These are phyloP conservation scores for Cephus runcator DNA, from an alignment of 2,888 invertebrate species.

Conservation along the genomic window DNA sequence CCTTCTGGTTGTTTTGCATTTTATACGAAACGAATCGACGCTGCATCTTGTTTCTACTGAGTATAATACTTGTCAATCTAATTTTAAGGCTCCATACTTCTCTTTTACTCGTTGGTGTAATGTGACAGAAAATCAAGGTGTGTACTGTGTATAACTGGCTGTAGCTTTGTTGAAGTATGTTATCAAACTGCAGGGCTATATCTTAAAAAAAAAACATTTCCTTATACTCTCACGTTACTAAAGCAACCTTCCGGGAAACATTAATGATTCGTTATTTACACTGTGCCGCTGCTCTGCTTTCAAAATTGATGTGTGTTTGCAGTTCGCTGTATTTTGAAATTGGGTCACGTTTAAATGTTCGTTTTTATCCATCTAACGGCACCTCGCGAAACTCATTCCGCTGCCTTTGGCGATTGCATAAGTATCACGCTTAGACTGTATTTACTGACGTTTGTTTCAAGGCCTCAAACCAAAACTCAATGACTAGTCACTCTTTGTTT, in stretches of 20 bases:
- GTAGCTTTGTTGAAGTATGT: not conserved
- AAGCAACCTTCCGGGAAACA: not conserved
- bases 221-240: not conserved
- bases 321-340: not conserved
- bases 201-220: not conserved
- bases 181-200: not conserved
- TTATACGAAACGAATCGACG: not conserved
- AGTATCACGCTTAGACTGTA: conserved; percentile 12
- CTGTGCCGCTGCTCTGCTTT: not conserved
- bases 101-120: not conserved
- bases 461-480: conserved; percentile 23
- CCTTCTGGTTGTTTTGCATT: not conserved
- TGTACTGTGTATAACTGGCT: not conserved
- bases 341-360: conserved; percentile 9
- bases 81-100: not conserved
- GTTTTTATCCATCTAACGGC: not conserved
- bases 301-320: not conserved
- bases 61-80: not conserved
- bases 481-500: conserved; percentile 17
- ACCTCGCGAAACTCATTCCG: not conserved
- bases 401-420: conserved; percentile 12
- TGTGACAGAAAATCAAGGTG: not conserved
- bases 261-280: not conserved
- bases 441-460: conserved; percentile 14
- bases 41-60: not conserved